Conservation (phyloP, 2,113 vertebrate species). For the Oceanites oceanicus region DNA sequence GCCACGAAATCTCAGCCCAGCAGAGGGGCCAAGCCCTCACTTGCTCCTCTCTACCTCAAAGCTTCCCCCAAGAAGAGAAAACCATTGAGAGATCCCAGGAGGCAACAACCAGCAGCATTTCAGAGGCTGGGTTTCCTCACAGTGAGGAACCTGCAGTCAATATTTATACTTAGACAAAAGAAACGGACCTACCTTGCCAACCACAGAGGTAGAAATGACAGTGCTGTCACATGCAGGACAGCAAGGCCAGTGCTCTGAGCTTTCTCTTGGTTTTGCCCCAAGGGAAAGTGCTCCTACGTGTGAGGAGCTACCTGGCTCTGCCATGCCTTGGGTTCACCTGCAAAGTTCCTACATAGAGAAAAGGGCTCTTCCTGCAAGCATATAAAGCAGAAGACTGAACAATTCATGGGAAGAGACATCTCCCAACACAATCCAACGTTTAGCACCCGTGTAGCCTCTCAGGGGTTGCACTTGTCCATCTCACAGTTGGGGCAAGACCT, state of each 20-base stretch:
- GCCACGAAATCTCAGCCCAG: not conserved
- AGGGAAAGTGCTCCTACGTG: not conserved
- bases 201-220: not conserved
- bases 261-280: not conserved
- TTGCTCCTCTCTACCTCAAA: not conserved
- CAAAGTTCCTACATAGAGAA: not conserved
- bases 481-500: not conserved
- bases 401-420: not conserved
- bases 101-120: not conserved
- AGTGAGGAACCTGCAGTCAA: not conserved
- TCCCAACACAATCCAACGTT: not conserved
- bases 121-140: not conserved
- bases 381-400: not conserved
- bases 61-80: not conserved
- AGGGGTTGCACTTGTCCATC: not conserved
- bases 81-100: not conserved
- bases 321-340: not conserved
- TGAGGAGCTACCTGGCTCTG: not conserved
- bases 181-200: not conserved
- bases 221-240: not conserved
- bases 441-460: not conserved
- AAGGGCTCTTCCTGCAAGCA: not conserved
- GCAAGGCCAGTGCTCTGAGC: not conserved
- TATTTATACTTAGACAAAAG: not conserved
- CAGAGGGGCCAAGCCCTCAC: not conserved